These are phyloP conservation scores for Megaustenia siamemsis DNA, from an alignment of 2,888 invertebrate species.

Conservation along the genomic window DNA sequence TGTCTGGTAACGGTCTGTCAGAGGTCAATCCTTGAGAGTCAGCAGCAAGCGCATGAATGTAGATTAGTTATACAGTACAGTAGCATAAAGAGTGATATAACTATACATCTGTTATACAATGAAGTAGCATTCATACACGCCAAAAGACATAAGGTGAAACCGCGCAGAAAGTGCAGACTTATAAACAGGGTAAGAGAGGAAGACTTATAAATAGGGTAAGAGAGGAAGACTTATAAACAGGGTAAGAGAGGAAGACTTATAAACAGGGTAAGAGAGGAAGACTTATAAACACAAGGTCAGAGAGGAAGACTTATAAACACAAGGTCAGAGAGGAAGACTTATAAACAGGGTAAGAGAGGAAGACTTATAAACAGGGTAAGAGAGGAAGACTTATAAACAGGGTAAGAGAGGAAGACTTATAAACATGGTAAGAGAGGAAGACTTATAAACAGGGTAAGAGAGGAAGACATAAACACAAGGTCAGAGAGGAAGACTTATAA, in stretches of 20 bases:
- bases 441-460: background rate
- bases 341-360: background rate
- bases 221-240: background rate
- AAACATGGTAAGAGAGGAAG: background rate
- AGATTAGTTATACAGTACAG: too few relatives aligned
- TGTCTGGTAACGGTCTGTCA: too few relatives aligned
- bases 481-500: background rate
- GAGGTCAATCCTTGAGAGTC: too few relatives aligned
- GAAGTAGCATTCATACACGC: too few relatives aligned
- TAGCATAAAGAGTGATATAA: too few relatives aligned
- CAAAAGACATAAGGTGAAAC: too few relatives aligned
- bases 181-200: background rate
- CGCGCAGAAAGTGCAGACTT: too few relatives aligned
- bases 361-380: background rate
- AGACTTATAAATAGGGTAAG: background rate
- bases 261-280: slow-evolving; percentile 9
- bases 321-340: slow-evolving; percentile 82
- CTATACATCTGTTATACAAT: too few relatives aligned
- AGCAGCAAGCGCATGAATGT: too few relatives aligned
- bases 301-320: slow-evolving; percentile 31
- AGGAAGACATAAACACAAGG: background rate
- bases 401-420: background rate
- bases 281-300: slow-evolving; percentile 19
- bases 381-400: background rate
- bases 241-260: background rate